Evolutionary conservation across 2,888 invertebrate genomes (phyloP), one percentile per base, ranked within the genome.

Genomic region (Criorhina ranunculi): DNA sequence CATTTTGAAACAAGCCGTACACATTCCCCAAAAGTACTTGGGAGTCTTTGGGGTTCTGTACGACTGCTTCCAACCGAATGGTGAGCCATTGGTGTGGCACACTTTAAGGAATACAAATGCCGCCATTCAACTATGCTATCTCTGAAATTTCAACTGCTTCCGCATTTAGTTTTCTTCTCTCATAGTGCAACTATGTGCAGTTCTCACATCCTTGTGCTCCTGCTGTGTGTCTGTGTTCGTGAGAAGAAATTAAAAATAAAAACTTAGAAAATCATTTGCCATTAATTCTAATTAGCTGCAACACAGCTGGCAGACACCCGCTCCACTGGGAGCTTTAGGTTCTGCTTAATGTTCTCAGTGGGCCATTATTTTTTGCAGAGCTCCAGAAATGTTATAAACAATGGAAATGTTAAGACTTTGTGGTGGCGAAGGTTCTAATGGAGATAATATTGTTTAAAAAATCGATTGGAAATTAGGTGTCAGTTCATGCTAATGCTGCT

Each of bases 211-310:
- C 44, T 15, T 31, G 40, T 53, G 53, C 9, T 33, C 31, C 24
- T 15, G 5, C 44, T 5, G 19, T 9, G 37, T 31, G 24, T 19
- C 17, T n/a, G 19, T 17, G 5, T 17, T 12, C 6, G 37, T 11
- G 49, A 12, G 44, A 8, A 15, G 62, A 59, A 69, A 62, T 69
- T 44, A 62, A 69, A 62, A 69, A 51, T 33, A 57, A 57, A 42
- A 49, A 59, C 66, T 60, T 55, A 9, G 55, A 60, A 62, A 78
- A 78, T 78, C 60, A 70, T 70, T 69, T 78, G 37, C 69, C 35
- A 78, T 78, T 78, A 78, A 70, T 78, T 78, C 69, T 78, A 78
- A 78, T 78, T 78, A 78, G 77, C 46, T 55, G 53, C 46, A 44
- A 35, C 60, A 64, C 55, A 66, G 64, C 64, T 75, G 75, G 66